Conservation (phyloP, 2,888 invertebrate species). For the Parnassius smintheus region DNA sequence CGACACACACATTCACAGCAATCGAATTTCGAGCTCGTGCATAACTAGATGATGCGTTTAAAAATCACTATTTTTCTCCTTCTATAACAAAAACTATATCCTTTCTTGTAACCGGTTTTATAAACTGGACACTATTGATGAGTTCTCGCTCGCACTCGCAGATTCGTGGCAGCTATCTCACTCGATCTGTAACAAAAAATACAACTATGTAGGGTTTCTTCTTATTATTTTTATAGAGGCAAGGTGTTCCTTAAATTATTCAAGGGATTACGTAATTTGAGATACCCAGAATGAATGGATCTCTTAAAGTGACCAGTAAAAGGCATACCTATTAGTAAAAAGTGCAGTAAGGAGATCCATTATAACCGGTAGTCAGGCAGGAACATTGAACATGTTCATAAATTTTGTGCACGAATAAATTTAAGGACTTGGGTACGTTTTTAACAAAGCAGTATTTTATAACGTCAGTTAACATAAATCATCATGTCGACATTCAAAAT, state of each 20-base stretch:
- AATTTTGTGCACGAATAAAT: constrained; percentile 18
- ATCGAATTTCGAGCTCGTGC: constrained; percentile 53
- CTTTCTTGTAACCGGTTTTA: constrained; percentile 50
- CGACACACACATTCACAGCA: constrained; percentile 43
- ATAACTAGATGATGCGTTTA: constrained; percentile 63
- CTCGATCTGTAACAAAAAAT: constrained; percentile 72
- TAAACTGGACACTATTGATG: constrained; percentile 48
- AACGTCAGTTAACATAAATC: constrained; percentile 11
- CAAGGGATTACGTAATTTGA: constrained; percentile 46
- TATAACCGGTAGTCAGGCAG: constrained; percentile 13
- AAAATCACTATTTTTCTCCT: constrained; percentile 48
- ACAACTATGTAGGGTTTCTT: constrained; percentile 50
- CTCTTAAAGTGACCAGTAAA: constrained; percentile 10
- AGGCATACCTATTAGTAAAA: constrained; percentile 3
- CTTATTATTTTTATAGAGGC: constrained; percentile 44
- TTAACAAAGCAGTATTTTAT: constrained; percentile 17
- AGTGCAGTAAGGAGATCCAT: constrained; percentile 14
- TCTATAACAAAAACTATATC: constrained; percentile 42
- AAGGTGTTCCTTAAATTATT: constrained; percentile 43
- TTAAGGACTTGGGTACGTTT: constrained; percentile 17
- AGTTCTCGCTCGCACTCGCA: constrained; percentile 45
- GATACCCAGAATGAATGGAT: constrained; percentile 13
- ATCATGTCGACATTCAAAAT: constrained; percentile 1
- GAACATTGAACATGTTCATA: constrained; percentile 16
- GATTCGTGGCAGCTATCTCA: constrained; percentile 38